phyloP scores from a whole-genome alignment of 2,797 vertebrate genomes.

The Cichlasoma orientale region DNA sequence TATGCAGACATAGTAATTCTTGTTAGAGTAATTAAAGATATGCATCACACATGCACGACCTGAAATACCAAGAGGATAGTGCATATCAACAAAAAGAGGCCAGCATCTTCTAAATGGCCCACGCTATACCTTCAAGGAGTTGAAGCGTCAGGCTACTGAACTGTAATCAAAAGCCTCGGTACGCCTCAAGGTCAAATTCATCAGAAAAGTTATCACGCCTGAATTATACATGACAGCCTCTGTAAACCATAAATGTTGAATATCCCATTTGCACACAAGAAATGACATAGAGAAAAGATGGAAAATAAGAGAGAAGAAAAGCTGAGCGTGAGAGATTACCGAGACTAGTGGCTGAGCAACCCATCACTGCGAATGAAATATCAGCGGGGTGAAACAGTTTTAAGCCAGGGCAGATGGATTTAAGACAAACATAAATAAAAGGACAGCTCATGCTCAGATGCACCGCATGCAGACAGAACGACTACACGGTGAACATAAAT shows the following conservation, averaged over 20 bases:
- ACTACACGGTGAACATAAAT: slow-evolving; percentile 20
- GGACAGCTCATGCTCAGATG: slow-evolving; percentile 23
- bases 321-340: slow-evolving; percentile 4
- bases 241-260: slow-evolving; percentile 76
- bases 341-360: slow-evolving; percentile 5
- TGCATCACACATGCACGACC: not conserved
- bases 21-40: not conserved
- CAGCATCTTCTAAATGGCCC: slow-evolving; percentile 44
- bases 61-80: not conserved
- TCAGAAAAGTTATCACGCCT: slow-evolving; percentile 70
- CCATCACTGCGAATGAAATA: slow-evolving; percentile 42
- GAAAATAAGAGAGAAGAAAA: slow-evolving; percentile 2
- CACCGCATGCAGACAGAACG: not conserved
- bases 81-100: slow-evolving; percentile 46
- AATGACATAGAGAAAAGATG: slow-evolving; percentile 18
- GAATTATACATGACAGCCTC: slow-evolving; percentile 75
- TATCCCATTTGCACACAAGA: slow-evolving; percentile 52
- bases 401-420: slow-evolving; percentile 23
- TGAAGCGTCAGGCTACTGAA: slow-evolving; percentile 59
- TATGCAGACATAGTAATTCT: not conserved
- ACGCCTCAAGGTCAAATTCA: slow-evolving; percentile 73
- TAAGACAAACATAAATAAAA: slow-evolving; percentile 31
- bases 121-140: slow-evolving; percentile 58
- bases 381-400: slow-evolving; percentile 13
- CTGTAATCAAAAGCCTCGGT: slow-evolving; percentile 71